A percentile compares a stretch with the other conserved stretches of the same genome.
These are phyloP conservation scores for Troides helena DNA, from an alignment of 2,888 invertebrate genomes.

Conservation along the genomic window DNA sequence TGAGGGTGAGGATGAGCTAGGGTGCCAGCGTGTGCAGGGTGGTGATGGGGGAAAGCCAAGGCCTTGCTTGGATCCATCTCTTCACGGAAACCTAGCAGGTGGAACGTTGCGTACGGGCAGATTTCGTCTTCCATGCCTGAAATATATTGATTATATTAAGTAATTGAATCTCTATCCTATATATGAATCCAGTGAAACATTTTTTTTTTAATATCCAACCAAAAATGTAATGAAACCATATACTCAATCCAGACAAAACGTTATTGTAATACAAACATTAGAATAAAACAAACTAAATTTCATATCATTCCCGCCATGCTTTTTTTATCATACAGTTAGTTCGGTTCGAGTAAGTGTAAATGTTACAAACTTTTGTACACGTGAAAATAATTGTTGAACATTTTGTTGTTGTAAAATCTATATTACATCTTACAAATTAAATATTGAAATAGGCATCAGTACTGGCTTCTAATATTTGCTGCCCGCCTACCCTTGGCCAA, in stretches of 20 bases:
- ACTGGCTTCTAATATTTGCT: no score
- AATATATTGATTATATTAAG: slow-evolving; percentile 8
- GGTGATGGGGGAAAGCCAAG: slow-evolving; percentile 92
- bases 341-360: background rate
- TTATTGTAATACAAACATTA: background rate
- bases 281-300: background rate
- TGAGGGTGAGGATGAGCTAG: slow-evolving; percentile 89
- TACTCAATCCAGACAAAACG: background rate
- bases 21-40: slow-evolving; percentile 88
- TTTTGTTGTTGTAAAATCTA: no score
- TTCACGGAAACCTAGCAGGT: slow-evolving; percentile 95
- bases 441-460: no score
- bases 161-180: background rate
- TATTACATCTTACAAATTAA: no score
- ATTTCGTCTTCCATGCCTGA: slow-evolving; percentile 97
- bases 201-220: background rate
- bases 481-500: no score
- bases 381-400: background rate
- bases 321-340: background rate
- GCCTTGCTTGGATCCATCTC: slow-evolving; percentile 97
- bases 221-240: background rate
- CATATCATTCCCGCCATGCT: background rate
- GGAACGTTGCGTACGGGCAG: slow-evolving; percentile 98
- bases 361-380: background rate
- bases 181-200: background rate